Evolutionary conservation across 2,113 vertebrate species (phyloP), one percentile per base, ranked within the genome.

Genomic region (Cettia cetti): DNA sequence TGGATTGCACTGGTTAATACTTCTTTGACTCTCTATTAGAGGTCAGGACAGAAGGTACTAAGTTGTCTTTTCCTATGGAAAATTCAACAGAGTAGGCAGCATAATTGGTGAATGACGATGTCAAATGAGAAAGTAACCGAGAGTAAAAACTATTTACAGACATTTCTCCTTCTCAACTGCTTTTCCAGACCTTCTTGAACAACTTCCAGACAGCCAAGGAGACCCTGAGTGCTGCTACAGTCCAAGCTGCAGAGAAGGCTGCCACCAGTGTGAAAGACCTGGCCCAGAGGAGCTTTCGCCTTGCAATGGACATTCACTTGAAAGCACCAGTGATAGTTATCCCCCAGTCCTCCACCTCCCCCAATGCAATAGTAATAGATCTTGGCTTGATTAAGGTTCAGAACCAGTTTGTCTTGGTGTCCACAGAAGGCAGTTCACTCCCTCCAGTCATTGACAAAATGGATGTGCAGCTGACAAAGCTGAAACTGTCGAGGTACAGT

Each of bases 251-350:
- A 28, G 98, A 99, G 74, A 99, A 98, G 79, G 99, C 99, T 14
- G 99, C 99, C 19, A 99, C 98, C 47, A 99, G 99, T 8, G 98
- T 99, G 45, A 98, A 98, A 30, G 99, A 98, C 64, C 97, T 99
- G 13, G 98, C 99, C n/a, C 98, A 98, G 92, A 99, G 99, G 97
- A 99, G 99, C 77, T 99, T 99, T 65, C 99, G 99, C 9, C 97
- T 99, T 61, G 98, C 98, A 5, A 94, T 99, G 97, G 98, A 98
- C 91, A 97, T 99, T 92, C 92, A 98, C 81, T 96, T 99, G 88
- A 99, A 99, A 97, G 99, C 99, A 3, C 99, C 99, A 1, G 98
- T 99, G 61, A 98, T 99, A 92, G 89, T 99, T 56, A 94, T 99
- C 84, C 99, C 99, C 0, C 98, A 99, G 97, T 99, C 99, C 22